These are phyloP conservation scores for Archivesica marissinica DNA, from an alignment of 1,140 invertebrate species.

Conservation along the genomic window DNA sequence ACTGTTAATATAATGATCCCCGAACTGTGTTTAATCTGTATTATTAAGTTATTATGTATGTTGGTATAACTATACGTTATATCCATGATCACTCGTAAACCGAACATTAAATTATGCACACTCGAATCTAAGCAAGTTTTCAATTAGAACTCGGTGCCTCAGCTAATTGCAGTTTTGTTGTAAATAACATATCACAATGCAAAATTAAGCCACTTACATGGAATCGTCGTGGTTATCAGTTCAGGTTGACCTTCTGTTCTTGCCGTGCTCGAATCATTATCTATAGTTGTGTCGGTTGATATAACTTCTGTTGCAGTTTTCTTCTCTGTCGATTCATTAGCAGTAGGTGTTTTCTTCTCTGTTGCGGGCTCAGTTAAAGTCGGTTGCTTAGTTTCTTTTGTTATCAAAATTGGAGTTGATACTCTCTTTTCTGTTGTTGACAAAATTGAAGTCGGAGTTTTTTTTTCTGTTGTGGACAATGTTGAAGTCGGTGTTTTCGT, in stretches of 20 bases:
- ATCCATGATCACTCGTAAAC: too few species aligned
- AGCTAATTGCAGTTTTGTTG: too few species aligned
- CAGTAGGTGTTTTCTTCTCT: neutral
- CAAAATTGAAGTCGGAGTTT: neutral
- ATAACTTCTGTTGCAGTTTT: neutral
- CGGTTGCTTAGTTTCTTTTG: neutral
- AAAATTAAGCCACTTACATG: slow-evolving; percentile 4
- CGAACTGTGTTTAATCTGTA: too few species aligned
- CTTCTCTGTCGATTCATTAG: neutral
- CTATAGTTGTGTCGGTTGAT: neutral
- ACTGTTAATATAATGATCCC: too few species aligned
- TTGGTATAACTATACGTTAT: too few species aligned
- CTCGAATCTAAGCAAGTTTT: too few species aligned
- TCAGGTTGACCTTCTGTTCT: neutral
- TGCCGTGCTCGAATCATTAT: too few species aligned
- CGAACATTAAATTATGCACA: too few species aligned
- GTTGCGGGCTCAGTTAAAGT: neutral
- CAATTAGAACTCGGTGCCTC: too few species aligned
- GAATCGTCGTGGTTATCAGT: neutral
- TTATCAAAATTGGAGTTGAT: neutral
- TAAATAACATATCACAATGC: too few species aligned
- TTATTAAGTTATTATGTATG: too few species aligned
- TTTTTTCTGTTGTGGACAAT: neutral
- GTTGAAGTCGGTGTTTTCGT: neutral
- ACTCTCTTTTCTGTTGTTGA: neutral